A percentile compares a stretch with the other conserved stretches of the same genome.
Conservation (phyloP, 2,113 vertebrate species). For the Azemiops feae region DNA sequence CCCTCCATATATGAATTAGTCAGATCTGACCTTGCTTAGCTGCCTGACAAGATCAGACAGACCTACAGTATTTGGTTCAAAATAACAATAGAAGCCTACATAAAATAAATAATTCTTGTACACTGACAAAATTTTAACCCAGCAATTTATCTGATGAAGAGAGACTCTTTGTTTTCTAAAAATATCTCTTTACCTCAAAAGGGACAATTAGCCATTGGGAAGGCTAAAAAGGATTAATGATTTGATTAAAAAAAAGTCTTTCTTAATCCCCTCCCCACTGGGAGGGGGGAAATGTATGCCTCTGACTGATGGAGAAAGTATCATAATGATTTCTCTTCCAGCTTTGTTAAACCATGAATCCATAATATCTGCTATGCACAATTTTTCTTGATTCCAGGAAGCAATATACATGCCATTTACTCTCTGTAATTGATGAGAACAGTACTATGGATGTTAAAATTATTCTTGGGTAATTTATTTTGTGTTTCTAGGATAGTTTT, state of each 20-base stretch:
- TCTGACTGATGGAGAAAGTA: background rate
- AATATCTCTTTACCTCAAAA: background rate
- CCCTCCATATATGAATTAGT: background rate
- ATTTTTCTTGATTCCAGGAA: constrained; percentile 7
- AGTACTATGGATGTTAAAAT: constrained; percentile 4
- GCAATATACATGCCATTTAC: background rate
- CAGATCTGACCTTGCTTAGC: background rate
- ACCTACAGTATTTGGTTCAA: background rate
- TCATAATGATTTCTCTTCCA: background rate
- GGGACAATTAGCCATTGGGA: background rate
- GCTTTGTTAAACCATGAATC: background rate
- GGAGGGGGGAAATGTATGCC: background rate
- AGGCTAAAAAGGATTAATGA: background rate
- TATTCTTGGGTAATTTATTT: constrained; percentile 23
- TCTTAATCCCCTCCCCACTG: background rate
- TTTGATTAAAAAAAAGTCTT: background rate
- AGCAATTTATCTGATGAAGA: no score
- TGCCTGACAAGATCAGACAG: background rate
- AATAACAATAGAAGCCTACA: background rate
- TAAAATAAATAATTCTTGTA: background rate
- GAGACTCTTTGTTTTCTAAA: background rate
- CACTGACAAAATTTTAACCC: background rate
- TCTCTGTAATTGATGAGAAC: constrained; percentile 7
- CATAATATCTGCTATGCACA: background rate
- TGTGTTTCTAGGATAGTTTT: background rate